Base-by-base conservation (phyloP, 2,888 invertebrate genomes). In the Parochlus steinenii region DNA sequence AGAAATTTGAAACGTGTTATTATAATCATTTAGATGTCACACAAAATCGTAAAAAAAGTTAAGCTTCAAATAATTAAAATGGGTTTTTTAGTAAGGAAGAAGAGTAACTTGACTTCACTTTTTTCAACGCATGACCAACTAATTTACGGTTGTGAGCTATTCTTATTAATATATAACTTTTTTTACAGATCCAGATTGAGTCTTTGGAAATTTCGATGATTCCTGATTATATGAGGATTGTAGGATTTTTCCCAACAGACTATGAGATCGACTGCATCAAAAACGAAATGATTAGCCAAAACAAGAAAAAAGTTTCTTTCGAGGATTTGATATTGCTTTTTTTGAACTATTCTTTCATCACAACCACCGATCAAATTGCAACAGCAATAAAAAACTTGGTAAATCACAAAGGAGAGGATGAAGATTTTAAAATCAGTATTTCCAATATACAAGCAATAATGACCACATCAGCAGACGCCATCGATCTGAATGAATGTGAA, bases 231-330 rank as follows among this genome's bases (percentile, higher is more conserved):
- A 71, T 82, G 69, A 61, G 80, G 40, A 74, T 77, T 3, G 60
- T 80, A 46, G 81, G 81, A 10, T 81, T 63, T 55, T 82, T 74
- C 48, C 79, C 78, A 1, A 69, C 73, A 1, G 75, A 80, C 48
- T 72, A 70, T 52, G 79, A 80, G 64, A 79, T 77, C 8, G 33
- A 33, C 8, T 33, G 33, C 16, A 26, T 33, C 6, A 18, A 27
- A 5, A 26, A 33, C 14, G 33, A 33, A 27, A 11, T 33, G 12
- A n/a, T 27, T 14, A 6, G 19, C 12, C 12, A 10, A 14, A 27
- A 20, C 12, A 33, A 19, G 10, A n/a, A 20, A 8, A 33, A 31
- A 29, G 63, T 80, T 16, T 66, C 68, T 36, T 75, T 81, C 44
- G 67, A 68, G 15, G 71, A 74, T 41, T 71, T 73, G 41, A 67